Conservation (phyloP, 2,797 vertebrate species). For the Avahi laniger region DNA sequence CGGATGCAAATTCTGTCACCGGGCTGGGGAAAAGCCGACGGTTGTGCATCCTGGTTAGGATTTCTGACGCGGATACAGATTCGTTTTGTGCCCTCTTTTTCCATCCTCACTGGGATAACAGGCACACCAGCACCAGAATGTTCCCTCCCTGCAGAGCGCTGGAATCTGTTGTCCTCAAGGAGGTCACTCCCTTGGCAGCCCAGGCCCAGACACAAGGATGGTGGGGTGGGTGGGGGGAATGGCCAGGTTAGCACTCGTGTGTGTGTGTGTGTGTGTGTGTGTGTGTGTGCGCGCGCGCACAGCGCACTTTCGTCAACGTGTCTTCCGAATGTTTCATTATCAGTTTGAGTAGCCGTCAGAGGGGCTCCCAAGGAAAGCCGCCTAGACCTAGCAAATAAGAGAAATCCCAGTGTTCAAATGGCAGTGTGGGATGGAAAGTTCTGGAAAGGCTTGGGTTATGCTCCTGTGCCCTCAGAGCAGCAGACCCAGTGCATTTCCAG, state of each 20-base stretch:
- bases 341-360: background rate
- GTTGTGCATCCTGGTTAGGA: background rate
- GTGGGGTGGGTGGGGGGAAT: no score
- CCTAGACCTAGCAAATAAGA: background rate
- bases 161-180: background rate
- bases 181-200: background rate
- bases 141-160: background rate
- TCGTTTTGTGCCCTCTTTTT: background rate
- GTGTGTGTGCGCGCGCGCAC: background rate
- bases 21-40: background rate
- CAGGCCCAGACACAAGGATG: background rate
- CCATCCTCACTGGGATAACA: background rate
- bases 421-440: no score
- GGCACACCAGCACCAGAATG: background rate
- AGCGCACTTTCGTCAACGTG: background rate
- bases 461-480: background rate
- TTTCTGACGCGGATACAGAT: conserved; percentile 4
- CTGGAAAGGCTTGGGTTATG: background rate
- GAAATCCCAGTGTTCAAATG: background rate
- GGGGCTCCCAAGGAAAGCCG: background rate
- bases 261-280: background rate
- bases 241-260: no score
- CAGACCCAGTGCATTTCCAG: rapidly evolving
- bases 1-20: conserved; percentile 40
- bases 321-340: background rate